Conservation (phyloP, 2,113 vertebrate species). For the Meriones unguiculatus region DNA sequence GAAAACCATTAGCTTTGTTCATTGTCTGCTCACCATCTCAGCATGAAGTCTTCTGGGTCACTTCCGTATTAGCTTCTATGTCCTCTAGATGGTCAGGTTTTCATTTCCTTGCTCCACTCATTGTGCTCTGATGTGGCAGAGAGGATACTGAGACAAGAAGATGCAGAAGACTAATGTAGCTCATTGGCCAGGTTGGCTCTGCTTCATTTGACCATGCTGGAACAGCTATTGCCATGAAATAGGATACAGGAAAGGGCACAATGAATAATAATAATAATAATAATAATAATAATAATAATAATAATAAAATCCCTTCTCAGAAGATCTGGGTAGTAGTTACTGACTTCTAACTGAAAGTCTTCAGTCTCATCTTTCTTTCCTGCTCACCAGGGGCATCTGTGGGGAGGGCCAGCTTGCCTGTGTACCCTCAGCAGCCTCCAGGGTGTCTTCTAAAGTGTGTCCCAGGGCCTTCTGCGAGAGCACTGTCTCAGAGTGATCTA, state of each 20-base stretch:
- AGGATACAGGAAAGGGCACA: not conserved
- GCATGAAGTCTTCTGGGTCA: not conserved
- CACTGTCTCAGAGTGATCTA: slow-evolving; percentile 85
- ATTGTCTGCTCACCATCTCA: not conserved
- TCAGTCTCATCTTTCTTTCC: not conserved
- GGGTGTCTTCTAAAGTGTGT: slow-evolving; percentile 67
- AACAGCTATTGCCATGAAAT: slow-evolving; percentile 28
- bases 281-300: too few relatives aligned
- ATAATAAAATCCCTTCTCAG: not conserved
- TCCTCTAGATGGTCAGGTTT: not conserved
- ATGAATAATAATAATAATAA: not conserved
- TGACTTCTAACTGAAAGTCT: slow-evolving; percentile 14
- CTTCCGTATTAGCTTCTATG: not conserved
- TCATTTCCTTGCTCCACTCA: not conserved
- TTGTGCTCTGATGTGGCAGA: not conserved
- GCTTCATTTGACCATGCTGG: not conserved
- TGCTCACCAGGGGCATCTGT: not conserved
- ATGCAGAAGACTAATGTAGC: not conserved
- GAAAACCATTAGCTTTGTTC: not conserved
- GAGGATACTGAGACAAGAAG: not conserved
- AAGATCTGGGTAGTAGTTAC: not conserved
- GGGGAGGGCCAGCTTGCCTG: slow-evolving; percentile 38
- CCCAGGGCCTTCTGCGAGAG: slow-evolving; percentile 73
- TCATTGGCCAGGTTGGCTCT: slow-evolving; percentile 24
- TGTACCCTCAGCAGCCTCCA: slow-evolving; percentile 59